Base-by-base conservation (phyloP, 2,113 vertebrate species). In the Lepidothrix coronata region DNA sequence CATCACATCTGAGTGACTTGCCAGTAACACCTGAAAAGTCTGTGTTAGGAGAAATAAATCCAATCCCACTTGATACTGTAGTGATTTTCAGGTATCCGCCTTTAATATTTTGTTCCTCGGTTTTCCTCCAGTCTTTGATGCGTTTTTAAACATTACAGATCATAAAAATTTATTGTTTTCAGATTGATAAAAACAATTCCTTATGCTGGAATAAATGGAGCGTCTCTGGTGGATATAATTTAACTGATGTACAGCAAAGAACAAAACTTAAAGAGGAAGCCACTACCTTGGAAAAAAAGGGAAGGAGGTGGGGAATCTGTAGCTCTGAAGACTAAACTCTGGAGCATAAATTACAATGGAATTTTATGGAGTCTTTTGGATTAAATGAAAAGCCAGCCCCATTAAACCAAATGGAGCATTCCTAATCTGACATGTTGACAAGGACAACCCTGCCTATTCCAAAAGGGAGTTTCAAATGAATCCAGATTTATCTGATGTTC, bases 401-500 rank as follows among this genome's bases (percentile, higher is more conserved):
- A 57, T 92, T 93, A 96, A 96, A 96, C 70, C 92, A 89, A 96
- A 93, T 85, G 73, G 88, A 95, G 95, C 96, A 91, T 96, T 96
- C 93, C 93, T 96, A 95, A 96, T 89, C 89, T 94, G 86, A 97
- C 80, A 96, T 96, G 95, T 95, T 95, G 93, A 96, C 96, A 96
- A 71, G 96, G 91, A 91, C 93, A 94, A 5, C 57, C 76, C 83
- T 92, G 95, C 88, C 76, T 93, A 39, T 91, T 96, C 90, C 92
- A 94, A 66, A 93, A 75, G 80, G 62, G 88, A 96, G 74, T 91
- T 96, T 95, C 88, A 75, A 91, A 89, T 70, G 76, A 51, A 94
- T 93, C 96, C 95, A 97, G 95, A 96, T 94, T 94, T 89, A 88
- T 92, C 76, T 90, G 91, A 78, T 91, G 80, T 93, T 97, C 91